Conservation (phyloP, 2,113 vertebrate species). For the Dipodomys ordii region DNA sequence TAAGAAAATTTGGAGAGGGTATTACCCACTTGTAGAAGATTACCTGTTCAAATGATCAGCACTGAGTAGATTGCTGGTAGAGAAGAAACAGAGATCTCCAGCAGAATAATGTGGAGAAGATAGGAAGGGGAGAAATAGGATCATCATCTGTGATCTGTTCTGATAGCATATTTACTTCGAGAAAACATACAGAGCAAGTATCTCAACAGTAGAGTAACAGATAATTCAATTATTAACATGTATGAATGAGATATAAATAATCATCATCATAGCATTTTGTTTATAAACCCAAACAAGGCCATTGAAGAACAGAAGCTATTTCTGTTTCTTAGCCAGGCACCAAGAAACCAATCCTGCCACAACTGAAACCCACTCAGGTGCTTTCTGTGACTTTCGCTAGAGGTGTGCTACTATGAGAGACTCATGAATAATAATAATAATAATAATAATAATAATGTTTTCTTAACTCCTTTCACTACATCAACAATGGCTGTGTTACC, state of each 20-base stretch:
- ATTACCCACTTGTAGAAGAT: constrained; percentile 29
- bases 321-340: constrained; percentile 48
- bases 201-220: constrained; percentile 54
- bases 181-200: constrained; percentile 48
- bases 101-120: not conserved
- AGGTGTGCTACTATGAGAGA: constrained; percentile 73
- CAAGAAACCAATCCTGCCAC: constrained; percentile 71
- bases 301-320: constrained; percentile 5
- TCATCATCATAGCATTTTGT: not conserved
- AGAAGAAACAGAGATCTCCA: not conserved
- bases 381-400: constrained; percentile 63
- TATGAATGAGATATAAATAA: not conserved
- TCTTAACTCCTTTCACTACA: constrained; percentile 48
- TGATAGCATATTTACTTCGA: constrained; percentile 9
- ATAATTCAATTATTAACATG: not conserved
- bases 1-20: not conserved
- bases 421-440: constrained; percentile 54
- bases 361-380: constrained; percentile 67
- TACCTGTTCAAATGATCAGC: not conserved
- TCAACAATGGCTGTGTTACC: not conserved
- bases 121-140: not conserved
- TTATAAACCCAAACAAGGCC: constrained; percentile 31
- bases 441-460: constrained; percentile 49
- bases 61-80: not conserved
- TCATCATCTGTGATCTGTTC: not conserved